Base-by-base conservation (phyloP, 1,140 invertebrate species). In the Thrips palmi region DNA sequence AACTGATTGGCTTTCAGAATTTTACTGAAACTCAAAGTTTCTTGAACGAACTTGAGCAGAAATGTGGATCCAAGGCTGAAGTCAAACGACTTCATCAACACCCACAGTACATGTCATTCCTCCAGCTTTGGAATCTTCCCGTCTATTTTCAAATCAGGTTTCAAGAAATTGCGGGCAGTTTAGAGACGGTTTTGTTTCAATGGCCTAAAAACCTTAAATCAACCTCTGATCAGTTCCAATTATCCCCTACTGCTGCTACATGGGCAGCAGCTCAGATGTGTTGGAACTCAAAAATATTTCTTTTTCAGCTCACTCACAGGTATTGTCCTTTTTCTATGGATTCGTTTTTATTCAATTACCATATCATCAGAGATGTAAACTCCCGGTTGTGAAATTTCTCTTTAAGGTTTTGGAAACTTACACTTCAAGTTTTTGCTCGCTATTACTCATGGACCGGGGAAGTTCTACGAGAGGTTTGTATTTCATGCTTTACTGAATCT, bases 111-210 rank as follows among this genome's bases (percentile, higher is more conserved):
- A 68, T 69, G 48, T 65, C 63, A 31, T 88, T 92, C 57, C 63
- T 85, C 33, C 70, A 73, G 39, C 77, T 81, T 49, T 96, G 89
- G 83, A 93, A 92, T 62, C 64, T 94, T 19, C 79, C 86, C 21
- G 85, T 96, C 12, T 93, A 96, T 56, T 94, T 87, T 60, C 88
- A 94, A 64, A 88, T 94, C 49, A 64, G 77, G 45, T 82, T 88
- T 64, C 85, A 91, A 67, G 83, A 91, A 64, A 83, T 92, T 53
- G 84, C 77, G 32, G 72, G 74, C 45, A 54, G 49, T 8, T 60
- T 77, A 33, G 79, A 84, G 54, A 59, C 59, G 37, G 51, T 63
- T 17, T 54, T 83, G 24, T 58, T 53, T 36, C 55, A 60, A 33
- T 47, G 37, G 12, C 20, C 11, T 21, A 21, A 4, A 31, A 39